A percentile compares a stretch with the other conserved stretches of the same genome.
These are phyloP conservation scores for Cataglyphis cursor DNA, from an alignment of 2,888 invertebrate genomes.

Conservation along the genomic window DNA sequence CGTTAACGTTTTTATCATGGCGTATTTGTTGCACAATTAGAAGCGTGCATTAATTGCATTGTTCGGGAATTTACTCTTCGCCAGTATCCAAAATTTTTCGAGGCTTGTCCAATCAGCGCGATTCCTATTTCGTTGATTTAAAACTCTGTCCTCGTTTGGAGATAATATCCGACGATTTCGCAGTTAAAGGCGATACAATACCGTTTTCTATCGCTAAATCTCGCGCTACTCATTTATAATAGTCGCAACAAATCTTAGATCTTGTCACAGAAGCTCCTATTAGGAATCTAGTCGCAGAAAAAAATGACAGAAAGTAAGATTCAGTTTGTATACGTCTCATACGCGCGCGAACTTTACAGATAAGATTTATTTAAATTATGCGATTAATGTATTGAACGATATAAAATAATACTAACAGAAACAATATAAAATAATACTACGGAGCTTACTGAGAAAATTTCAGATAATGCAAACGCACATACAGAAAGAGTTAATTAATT, in stretches of 20 bases:
- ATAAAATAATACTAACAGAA: neutral
- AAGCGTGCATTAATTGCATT: neutral
- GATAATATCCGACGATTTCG: constrained; percentile 57
- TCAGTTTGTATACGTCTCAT: neutral
- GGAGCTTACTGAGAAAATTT: neutral
- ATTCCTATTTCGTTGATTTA: constrained; percentile 63
- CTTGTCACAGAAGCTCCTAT: constrained; percentile 71
- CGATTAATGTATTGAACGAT: neutral
- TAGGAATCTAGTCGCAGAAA: constrained; percentile 50
- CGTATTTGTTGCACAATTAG: constrained; percentile 11
- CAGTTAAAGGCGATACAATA: constrained; percentile 53
- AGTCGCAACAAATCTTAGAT: constrained; percentile 67
- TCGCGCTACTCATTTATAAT: constrained; percentile 69
- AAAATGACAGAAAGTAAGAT: constrained; percentile 44
- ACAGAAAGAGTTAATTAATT: neutral
- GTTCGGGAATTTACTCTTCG: neutral
- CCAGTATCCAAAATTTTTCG: constrained; percentile 17
- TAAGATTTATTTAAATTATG: neutral
- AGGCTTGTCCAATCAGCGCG: constrained; percentile 56
- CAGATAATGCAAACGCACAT: neutral
- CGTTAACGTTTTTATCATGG: neutral
- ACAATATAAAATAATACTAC: neutral
- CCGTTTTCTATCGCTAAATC: constrained; percentile 68
- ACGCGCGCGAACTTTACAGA: neutral
- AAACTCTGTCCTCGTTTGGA: constrained; percentile 54